Conservation (phyloP, 2,797 vertebrate species). For the Sebastiscus tertius region DNA sequence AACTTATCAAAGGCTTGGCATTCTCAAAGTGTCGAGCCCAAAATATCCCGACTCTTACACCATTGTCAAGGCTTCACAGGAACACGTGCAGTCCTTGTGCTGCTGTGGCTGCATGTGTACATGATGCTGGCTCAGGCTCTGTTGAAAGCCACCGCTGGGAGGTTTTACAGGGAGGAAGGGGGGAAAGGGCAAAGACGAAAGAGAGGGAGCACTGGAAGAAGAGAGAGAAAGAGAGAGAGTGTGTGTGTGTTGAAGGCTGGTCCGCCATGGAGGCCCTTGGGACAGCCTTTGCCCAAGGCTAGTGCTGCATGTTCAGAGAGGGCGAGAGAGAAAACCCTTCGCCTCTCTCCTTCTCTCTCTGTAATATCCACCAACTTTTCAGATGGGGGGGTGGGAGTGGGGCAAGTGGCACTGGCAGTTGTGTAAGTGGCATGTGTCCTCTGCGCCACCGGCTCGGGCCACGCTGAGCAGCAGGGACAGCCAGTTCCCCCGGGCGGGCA, state of each 20-base stretch:
- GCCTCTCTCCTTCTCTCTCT: slow-evolving; percentile 9
- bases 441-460: slow-evolving; percentile 11
- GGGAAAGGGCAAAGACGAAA: slow-evolving; percentile 21
- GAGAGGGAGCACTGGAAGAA: slow-evolving; percentile 5
- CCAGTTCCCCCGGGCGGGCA: slow-evolving; percentile 33
- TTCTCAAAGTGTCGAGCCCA: slow-evolving; percentile 4
- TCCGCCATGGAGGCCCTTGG: slow-evolving; percentile 32
- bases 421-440: slow-evolving; percentile 51
- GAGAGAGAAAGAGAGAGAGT: neutral
- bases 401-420: slow-evolving; percentile 35
- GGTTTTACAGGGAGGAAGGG: slow-evolving; percentile 18
- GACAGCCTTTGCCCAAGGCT: slow-evolving; percentile 51
- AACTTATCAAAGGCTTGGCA: slow-evolving; percentile 21
- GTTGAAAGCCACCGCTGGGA: slow-evolving; percentile 26
- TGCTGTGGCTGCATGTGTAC: slow-evolving; percentile 3
- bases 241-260: neutral
- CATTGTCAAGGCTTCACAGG: slow-evolving; percentile 17
- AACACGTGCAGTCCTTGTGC: slow-evolving; percentile 10
- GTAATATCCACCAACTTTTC: slow-evolving; percentile 17
- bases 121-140: slow-evolving; percentile 27
- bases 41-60: slow-evolving; percentile 5
- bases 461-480: slow-evolving; percentile 51
- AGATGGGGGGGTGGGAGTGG: neutral
- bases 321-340: slow-evolving; percentile 1
- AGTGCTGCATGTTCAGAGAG: slow-evolving; percentile 38